phyloP scores from a whole-genome alignment of 2,797 vertebrate species.

The Columba guinea region DNA sequence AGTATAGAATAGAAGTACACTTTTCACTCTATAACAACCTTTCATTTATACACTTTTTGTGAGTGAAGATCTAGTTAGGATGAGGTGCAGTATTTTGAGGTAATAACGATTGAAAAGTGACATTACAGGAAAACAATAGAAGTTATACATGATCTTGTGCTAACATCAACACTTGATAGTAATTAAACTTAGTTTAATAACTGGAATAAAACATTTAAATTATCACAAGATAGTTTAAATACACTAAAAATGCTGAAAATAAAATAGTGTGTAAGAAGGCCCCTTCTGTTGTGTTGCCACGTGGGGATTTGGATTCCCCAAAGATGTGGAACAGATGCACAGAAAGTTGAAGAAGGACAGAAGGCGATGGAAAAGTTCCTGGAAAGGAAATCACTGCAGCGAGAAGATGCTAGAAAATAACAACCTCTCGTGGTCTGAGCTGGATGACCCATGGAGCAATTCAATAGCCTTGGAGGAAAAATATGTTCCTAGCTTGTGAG shows the following conservation, averaged over 20 bases:
- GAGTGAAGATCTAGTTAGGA: conserved; percentile 26
- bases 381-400: not conserved
- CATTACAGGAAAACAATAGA: not conserved
- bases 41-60: conserved; percentile 19
- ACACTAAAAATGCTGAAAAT: not conserved
- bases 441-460: not conserved
- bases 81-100: conserved; percentile 33
- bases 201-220: not conserved
- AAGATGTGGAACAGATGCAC: not conserved
- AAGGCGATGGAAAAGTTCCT: not conserved
- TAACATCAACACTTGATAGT: not conserved
- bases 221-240: not conserved
- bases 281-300: not conserved
- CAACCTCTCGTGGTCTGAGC: not conserved
- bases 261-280: not conserved
- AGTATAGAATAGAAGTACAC: not conserved
- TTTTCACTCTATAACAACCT: conserved; percentile 35
- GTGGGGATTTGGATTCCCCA: not conserved
- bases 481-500: not conserved
- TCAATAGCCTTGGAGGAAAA: not conserved
- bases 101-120: conserved; percentile 27
- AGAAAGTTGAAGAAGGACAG: not conserved
- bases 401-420: not conserved
- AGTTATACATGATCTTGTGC: not conserved
- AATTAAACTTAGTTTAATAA: not conserved